These are phyloP conservation scores for Bambusicola thoracicus DNA, from an alignment of 2,113 vertebrate species.

Conservation along the genomic window DNA sequence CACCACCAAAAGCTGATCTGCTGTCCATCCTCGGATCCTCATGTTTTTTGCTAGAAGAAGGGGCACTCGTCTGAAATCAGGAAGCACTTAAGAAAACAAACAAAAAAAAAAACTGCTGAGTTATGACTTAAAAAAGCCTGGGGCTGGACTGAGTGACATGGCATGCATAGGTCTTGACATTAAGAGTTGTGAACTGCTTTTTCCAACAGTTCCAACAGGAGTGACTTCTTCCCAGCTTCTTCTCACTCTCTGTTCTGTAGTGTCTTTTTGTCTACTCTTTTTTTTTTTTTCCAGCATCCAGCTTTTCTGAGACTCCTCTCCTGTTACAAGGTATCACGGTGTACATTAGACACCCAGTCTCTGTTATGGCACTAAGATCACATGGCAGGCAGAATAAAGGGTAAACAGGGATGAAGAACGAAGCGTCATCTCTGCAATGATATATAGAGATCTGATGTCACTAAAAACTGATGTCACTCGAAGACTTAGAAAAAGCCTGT, in stretches of 20 bases:
- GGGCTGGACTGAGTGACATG: neutral
- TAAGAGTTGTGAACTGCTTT: neutral
- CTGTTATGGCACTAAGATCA: neutral
- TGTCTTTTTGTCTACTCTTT: neutral
- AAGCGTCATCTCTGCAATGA: neutral
- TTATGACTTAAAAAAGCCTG: neutral
- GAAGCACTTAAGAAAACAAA: neutral
- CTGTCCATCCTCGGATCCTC: neutral
- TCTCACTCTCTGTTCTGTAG: neutral
- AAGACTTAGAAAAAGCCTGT: neutral
- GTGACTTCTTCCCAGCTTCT: neutral
- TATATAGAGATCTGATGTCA: neutral
- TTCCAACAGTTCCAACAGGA: neutral
- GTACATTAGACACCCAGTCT: neutral
- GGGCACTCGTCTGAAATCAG: neutral
- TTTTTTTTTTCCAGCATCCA: neutral
- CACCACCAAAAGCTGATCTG: neutral
- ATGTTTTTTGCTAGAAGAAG: neutral
- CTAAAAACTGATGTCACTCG: neutral
- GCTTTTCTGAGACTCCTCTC: neutral
- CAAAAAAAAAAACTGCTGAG: fast-evolving
- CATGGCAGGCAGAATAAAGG: neutral
- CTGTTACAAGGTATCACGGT: neutral
- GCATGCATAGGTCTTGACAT: neutral
- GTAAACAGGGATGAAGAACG: neutral